Conservation (phyloP, 2,888 invertebrate genomes). For the Dermolepida albohirtum region DNA sequence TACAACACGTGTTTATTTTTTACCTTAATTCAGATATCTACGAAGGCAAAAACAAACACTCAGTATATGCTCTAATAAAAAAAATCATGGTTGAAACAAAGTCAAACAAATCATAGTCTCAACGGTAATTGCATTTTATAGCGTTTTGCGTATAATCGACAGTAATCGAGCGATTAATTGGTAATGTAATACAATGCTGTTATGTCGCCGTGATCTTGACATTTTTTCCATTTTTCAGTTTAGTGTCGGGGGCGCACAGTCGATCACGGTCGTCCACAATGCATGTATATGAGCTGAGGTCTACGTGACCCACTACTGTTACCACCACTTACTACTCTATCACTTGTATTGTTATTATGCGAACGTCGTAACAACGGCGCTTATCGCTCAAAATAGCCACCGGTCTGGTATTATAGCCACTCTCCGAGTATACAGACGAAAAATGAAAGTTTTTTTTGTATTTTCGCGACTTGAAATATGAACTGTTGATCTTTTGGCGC, state of each 20-base stretch:
- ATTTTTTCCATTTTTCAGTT: constrained; percentile 24
- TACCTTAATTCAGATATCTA: too few relatives aligned
- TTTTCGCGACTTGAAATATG: constrained; percentile 20
- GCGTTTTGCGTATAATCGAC: too few relatives aligned
- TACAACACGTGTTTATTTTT: too few relatives aligned
- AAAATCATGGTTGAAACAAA: too few relatives aligned
- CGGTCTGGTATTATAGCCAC: constrained; percentile 7
- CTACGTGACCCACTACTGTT: constrained; percentile 34
- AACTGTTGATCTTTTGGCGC: constrained; percentile 9
- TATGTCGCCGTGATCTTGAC: constrained; percentile 34
- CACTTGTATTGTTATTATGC: constrained; percentile 23
- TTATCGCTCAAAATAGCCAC: constrained; percentile 24
- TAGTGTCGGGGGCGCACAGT: constrained; percentile 24
- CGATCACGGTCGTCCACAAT: constrained; percentile 24
- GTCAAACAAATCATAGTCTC: too few relatives aligned
- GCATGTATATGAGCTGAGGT: constrained; percentile 12
- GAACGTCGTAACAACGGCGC: constrained; percentile 2
- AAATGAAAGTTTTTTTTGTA: constrained; percentile 33
- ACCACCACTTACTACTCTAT: background rate
- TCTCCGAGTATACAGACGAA: constrained; percentile 16
- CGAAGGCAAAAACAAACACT: too few relatives aligned
- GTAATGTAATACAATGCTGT: too few relatives aligned
- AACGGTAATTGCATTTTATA: too few relatives aligned
- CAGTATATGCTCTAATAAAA: too few relatives aligned
- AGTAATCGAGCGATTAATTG: too few relatives aligned